phyloP scores from a whole-genome alignment of 2,113 vertebrate genomes.

The Deroptyus accipitrinus region DNA sequence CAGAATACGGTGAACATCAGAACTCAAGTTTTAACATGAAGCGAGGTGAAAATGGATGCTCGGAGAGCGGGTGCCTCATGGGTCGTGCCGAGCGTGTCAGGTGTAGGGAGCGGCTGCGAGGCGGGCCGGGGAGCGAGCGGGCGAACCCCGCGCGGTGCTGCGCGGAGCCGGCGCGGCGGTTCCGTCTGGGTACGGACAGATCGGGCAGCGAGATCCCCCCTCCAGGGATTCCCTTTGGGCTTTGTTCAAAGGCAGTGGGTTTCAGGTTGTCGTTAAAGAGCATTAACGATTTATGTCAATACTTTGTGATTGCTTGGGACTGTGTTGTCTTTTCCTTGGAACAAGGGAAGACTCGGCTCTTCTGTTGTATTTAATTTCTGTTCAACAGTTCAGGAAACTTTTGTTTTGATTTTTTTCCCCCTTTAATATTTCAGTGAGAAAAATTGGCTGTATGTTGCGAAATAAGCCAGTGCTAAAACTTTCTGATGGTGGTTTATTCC shows the following conservation, averaged over 20 bases:
- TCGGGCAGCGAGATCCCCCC: background rate
- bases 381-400: background rate
- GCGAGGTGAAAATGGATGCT: background rate
- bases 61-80: background rate
- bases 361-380: background rate
- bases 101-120: background rate
- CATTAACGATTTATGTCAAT: rapidly evolving
- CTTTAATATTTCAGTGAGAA: background rate
- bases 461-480: background rate
- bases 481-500: background rate
- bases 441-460: background rate
- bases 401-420: background rate
- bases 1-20: background rate
- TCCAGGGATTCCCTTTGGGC: rapidly evolving
- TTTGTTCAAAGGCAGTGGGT: background rate
- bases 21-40: conserved; percentile 78
- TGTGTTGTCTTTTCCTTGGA: background rate
- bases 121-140: background rate
- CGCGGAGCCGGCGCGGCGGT: rapidly evolving
- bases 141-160: background rate
- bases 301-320: rapidly evolving
- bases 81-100: conserved; percentile 40
- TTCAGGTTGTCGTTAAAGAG: too few relatives aligned
- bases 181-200: rapidly evolving
- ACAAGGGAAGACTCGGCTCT: background rate